Base-by-base conservation (phyloP, 2,113 vertebrate genomes). In the Condylura cristata region DNA sequence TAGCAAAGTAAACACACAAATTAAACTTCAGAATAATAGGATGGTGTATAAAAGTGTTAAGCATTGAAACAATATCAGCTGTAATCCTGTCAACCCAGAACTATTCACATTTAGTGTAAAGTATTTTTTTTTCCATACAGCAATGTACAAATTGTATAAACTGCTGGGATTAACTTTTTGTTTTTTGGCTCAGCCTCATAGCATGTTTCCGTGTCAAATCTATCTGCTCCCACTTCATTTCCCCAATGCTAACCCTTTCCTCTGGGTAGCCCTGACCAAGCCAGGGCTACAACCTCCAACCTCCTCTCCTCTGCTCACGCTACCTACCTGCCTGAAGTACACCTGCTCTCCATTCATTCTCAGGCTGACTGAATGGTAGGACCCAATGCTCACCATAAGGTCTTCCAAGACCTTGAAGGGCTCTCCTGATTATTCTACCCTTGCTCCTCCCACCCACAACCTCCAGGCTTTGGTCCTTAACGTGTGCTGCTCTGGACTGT, bases 1-100 rank as follows among this genome's bases (percentile, higher is more conserved):
- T 96, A 74, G 78, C 48, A 34, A 75, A 90, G 53, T 34, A 74
- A 26, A 71, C 34, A 30, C n/a, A 78, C 8, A 20, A 51, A 51
- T 16, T 51, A 17, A 51, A 72, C 66, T 92, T 93, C 14, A 9
- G 60, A 78, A 71, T 53, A 76, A 68, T 6, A 85, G 72, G 26
- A 66, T 86, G n/a, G n/a, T 18, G 63, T 10, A 28, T 32, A 66
- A 34, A 90, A 48, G 20, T 53, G 32, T 58, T 75, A 92, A 75
- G 44, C 16, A 30, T 1, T 2, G 70, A 78, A 80, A 65, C 32
- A 84, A 80, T 72, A 37, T 82, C 81, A 71, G 82, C 72, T 92
- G 20, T 76, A 71, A 84, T 84, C 22, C 39, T 34, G n/a, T 60
- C 30, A 24, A 24, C 89, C 46, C 34, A 48, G 66, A 44, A 53